Evolutionary conservation across 2,113 vertebrate genomes (phyloP).

Genomic region (Urocynchramus pylzowi): DNA sequence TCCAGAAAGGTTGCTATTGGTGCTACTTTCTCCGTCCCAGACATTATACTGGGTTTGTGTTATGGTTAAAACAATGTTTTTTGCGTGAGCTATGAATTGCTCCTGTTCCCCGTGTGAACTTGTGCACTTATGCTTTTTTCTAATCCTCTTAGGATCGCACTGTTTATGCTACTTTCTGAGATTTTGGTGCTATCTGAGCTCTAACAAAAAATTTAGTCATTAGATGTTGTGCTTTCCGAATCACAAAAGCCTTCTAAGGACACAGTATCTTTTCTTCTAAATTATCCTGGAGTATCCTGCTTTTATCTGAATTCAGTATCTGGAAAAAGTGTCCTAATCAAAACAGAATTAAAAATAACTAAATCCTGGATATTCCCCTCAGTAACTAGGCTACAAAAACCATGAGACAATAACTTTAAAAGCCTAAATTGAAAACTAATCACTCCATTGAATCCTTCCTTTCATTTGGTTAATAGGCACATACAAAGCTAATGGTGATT

Average conservation of each 20-base stretch:
- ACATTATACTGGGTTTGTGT: not conserved
- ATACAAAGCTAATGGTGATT: not conserved
- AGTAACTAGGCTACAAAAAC: constrained; percentile 8
- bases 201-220: constrained; percentile 5
- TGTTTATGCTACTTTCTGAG: not conserved
- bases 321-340: not conserved
- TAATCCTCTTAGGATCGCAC: constrained; percentile 23
- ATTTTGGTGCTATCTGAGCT: not conserved
- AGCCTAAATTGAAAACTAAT: constrained; percentile 57
- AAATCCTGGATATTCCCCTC: constrained; percentile 17
- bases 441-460: constrained; percentile 35
- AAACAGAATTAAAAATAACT: constrained; percentile 38
- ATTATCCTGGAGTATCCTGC: not conserved
- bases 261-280: not conserved
- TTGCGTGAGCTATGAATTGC: not conserved
- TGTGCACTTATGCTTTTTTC: not conserved
- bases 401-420: constrained; percentile 33
- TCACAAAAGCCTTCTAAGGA: constrained; percentile 23
- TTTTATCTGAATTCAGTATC: constrained; percentile 24
- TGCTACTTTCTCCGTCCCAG: not conserved
- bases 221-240: not conserved
- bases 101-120: not conserved
- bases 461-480: constrained; percentile 40
- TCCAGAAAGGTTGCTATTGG: not conserved
- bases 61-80: accelerated